These are phyloP conservation scores for Macaria liturata DNA, from an alignment of 2,888 invertebrate genomes.

Conservation along the genomic window DNA sequence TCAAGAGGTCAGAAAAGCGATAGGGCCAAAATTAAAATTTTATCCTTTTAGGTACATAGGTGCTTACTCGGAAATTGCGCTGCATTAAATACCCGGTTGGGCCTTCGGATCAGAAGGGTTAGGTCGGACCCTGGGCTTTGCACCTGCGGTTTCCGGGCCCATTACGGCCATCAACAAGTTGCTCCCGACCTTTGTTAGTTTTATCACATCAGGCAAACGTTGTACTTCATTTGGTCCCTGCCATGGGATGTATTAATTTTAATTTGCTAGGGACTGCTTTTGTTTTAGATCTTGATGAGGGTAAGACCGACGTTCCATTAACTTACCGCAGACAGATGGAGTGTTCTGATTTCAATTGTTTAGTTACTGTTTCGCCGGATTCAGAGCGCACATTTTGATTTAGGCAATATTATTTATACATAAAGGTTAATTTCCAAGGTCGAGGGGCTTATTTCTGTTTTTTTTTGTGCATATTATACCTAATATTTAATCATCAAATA, in stretches of 20 bases:
- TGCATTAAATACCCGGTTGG: background rate
- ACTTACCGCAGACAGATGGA: constrained; percentile 19
- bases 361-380: constrained; percentile 4
- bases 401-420: background rate
- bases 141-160: constrained; percentile 35
- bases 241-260: constrained; percentile 31
- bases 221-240: constrained; percentile 14
- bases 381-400: constrained; percentile 2
- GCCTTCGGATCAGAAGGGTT: constrained; percentile 6
- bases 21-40: no score
- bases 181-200: constrained; percentile 27
- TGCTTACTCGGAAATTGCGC: no score
- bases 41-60: no score
- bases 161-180: constrained; percentile 40
- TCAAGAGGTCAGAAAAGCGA: no score
- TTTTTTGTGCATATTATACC: background rate
- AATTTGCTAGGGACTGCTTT: constrained; percentile 32
- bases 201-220: constrained; percentile 13
- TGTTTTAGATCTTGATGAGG: constrained; percentile 28
- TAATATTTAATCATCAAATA: no score
- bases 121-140: constrained; percentile 22
- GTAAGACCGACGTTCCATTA: constrained; percentile 29
- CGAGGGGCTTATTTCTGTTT: background rate
- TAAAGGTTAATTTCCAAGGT: background rate
- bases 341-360: constrained; percentile 17